phyloP scores from a whole-genome alignment of 2,888 invertebrate species.

The Trachelus iudaicus region DNA sequence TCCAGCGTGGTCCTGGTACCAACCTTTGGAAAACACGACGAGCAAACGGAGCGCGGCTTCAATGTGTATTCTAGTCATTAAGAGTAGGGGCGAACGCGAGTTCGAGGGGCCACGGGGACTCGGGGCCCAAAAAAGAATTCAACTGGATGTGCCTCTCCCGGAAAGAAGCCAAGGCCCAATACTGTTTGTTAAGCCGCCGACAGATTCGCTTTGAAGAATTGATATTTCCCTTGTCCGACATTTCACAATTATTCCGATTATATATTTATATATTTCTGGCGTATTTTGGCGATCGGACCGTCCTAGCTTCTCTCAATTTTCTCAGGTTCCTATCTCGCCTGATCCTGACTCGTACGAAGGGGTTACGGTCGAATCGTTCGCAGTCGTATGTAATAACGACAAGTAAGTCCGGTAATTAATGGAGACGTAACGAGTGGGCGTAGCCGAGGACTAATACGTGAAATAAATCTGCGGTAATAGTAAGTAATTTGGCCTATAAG shows the following conservation, averaged over 20 bases:
- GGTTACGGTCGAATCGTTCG: neutral
- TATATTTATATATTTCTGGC: too few relatives aligned
- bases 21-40: slow-evolving; percentile 54
- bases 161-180: neutral
- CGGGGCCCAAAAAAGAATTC: neutral
- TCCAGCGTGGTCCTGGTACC: slow-evolving; percentile 37
- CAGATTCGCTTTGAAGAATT: neutral
- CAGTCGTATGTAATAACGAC: neutral
- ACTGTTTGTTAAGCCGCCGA: neutral
- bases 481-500: slow-evolving; percentile 65
- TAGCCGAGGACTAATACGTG: slow-evolving; percentile 57
- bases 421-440: slow-evolving; percentile 58
- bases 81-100: neutral
- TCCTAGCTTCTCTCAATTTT: too few relatives aligned
- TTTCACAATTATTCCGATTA: too few relatives aligned
- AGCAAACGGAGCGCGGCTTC: slow-evolving; percentile 6
- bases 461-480: slow-evolving; percentile 66
- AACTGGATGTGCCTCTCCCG: neutral
- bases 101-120: neutral
- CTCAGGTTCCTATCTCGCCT: neutral
- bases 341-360: neutral
- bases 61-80: slow-evolving; percentile 4
- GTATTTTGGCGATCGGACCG: too few relatives aligned
- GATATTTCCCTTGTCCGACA: neutral
- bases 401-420: slow-evolving; percentile 53